phyloP scores from a whole-genome alignment of 2,797 vertebrate genomes.

The Sternarchorhynchus goeldii region DNA sequence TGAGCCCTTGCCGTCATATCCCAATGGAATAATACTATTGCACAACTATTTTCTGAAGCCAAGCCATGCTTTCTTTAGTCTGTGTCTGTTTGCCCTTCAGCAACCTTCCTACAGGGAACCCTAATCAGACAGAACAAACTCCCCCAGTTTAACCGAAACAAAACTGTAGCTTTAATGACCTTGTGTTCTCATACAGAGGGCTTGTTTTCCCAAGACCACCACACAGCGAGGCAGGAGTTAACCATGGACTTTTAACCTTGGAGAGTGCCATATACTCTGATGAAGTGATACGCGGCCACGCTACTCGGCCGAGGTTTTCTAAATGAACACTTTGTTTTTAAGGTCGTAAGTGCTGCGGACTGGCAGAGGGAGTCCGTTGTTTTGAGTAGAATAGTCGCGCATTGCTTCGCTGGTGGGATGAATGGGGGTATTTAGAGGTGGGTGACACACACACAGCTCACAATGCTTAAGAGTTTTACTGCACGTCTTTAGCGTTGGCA shows the following conservation, averaged over 20 bases:
- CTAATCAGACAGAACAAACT: slow-evolving; percentile 2
- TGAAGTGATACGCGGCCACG: slow-evolving; percentile 25
- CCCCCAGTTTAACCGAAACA: neutral
- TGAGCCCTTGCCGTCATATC: neutral
- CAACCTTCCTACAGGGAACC: slow-evolving; percentile 2
- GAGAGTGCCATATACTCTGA: slow-evolving; percentile 14
- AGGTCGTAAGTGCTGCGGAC: slow-evolving; percentile 25
- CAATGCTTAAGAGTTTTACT: slow-evolving; percentile 74
- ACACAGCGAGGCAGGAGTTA: slow-evolving; percentile 36
- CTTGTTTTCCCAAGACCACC: slow-evolving; percentile 40
- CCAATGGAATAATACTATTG: neutral
- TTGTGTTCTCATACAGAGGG: neutral
- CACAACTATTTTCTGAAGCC: neutral
- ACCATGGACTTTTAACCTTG: slow-evolving; percentile 40
- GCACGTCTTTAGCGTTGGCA: slow-evolving; percentile 64
- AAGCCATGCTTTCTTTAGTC: neutral
- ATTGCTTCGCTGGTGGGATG: slow-evolving; percentile 69
- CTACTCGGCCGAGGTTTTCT: slow-evolving; percentile 10
- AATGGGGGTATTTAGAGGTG: slow-evolving; percentile 75
- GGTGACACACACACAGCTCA: slow-evolving; percentile 58
- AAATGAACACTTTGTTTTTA: slow-evolving; percentile 51
- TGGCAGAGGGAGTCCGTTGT: slow-evolving; percentile 44
- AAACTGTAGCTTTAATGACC: slow-evolving; percentile 6
- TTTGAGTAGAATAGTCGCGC: slow-evolving; percentile 65
- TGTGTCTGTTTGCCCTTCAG: neutral